Evolutionary conservation across 2,797 vertebrate species (phyloP), one percentile per base, ranked within the genome.

Genomic region (Galaxias olidus): DNA sequence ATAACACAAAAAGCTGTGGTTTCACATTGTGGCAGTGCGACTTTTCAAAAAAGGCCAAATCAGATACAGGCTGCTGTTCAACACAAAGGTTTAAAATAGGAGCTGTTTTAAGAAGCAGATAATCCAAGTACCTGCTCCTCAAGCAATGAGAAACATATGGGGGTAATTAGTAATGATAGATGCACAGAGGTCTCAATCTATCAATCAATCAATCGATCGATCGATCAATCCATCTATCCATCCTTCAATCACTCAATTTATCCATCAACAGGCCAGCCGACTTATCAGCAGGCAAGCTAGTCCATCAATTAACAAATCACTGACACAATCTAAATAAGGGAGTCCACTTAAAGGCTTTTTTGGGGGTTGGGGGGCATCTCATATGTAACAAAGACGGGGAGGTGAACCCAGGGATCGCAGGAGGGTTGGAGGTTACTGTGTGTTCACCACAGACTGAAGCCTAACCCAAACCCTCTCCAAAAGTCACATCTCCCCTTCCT

Each of bases 401-500:
- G 79, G 84, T 82, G 77, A 70, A 66, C 76, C 54, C 80, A 78
- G 82, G 74, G 75, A 83, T 80, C 79, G n/a, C 62, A 77, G 18
- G n/a, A 66, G n/a, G n/a, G 62, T 66, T 61, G 61, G 75, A 74
- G 74, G 77, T 80, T 75, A 63, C 30, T 30, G 86, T 82, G 76
- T 61, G 73, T 65, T 65, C 72, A 14, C 14, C 6, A 17, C 10
- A 52, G 52, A 17, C 42, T 1, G 17, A n/a, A 15, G 12, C 18
- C n/a, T 6, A 44, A 48, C 63, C 72, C 61, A 74, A 62, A 64
- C 61, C 72, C 80, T 74, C 82, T 12, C 73, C 85, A 63, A 64
- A 74, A 74, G 72, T 87, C 82, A 84, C 81, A 81, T 77, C 77
- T 85, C 82, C 84, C 85, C 85, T 83, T 88, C 77, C 80, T 69